Conservation (phyloP, 1,140 invertebrate genomes). For the Papilio xuthus region DNA sequence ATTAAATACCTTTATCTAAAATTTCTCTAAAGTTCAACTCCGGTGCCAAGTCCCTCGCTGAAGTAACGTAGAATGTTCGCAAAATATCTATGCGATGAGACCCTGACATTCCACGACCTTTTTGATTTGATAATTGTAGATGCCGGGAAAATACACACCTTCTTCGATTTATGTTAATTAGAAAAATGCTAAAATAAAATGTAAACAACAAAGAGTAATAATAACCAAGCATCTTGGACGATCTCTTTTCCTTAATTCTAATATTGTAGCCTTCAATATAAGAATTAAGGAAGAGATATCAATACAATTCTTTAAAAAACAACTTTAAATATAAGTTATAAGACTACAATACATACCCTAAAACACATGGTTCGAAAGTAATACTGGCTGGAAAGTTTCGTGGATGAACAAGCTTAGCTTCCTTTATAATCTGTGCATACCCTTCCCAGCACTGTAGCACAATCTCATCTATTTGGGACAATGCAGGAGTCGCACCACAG, state of each 20-base stretch:
- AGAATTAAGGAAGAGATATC: no score
- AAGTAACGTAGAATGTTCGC: slow-evolving; percentile 87
- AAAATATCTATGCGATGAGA: slow-evolving; percentile 86
- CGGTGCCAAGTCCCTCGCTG: slow-evolving; percentile 64
- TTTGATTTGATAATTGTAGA: slow-evolving; percentile 77
- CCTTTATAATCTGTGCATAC: slow-evolving; percentile 85
- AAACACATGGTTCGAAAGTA: slow-evolving; percentile 84
- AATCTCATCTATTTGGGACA: slow-evolving; percentile 87
- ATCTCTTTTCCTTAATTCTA: no score
- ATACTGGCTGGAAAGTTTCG: slow-evolving; percentile 84
- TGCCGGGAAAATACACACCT: slow-evolving; percentile 87
- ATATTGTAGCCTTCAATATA: no score
- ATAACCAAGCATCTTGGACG: neutral
- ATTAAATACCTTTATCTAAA: slow-evolving; percentile 47
- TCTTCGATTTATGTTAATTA: slow-evolving; percentile 84
- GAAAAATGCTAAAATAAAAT: slow-evolving; percentile 83
- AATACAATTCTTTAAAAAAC: no score
- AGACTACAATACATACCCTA: slow-evolving; percentile 82
- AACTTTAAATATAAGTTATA: neutral
- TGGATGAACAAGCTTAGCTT: slow-evolving; percentile 83
- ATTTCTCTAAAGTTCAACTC: slow-evolving; percentile 54
- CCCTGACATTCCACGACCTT: slow-evolving; percentile 78
- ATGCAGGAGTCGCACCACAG: slow-evolving; percentile 88
- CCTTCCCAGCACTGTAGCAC: slow-evolving; percentile 88
- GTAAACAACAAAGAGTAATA: neutral